Evolutionary conservation across 2,888 invertebrate species (phyloP), one percentile per base, ranked within the genome.

Genomic region (Drosophila nigritarsus): DNA sequence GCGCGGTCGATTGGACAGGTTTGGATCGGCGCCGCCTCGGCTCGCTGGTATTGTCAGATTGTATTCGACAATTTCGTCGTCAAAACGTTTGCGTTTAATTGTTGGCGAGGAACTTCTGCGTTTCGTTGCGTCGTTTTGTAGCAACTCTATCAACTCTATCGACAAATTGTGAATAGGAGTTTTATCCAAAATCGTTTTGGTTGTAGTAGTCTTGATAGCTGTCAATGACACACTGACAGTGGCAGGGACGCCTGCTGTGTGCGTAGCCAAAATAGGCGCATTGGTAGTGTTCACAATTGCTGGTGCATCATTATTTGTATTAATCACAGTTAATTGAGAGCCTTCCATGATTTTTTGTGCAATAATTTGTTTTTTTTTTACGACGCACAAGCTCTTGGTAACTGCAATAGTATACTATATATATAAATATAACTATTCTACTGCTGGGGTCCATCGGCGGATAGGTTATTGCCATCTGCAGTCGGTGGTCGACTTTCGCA

Each of bases 31-130:
- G 9, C 90, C 89, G 8, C 91, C 64, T 45, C 87, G 90, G 32
- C 82, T 91, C n/a, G 75, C 75, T 42, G 95, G 95, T 83, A 95
- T 93, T 58, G 96, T 95, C 68, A 97, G 93, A 92, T 97, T 97
- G 81, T 97, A 98, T 66, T 99, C 99, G 0, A 99, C 99, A 67
- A 99, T 94, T 93, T 99, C 99, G 94, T 99, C 99, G 92, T 99
- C 99, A 93, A 99, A 99, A 85, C 98, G 97, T 87, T 97, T 96
- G 0, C 99, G 95, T 93, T 99, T 99, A 87, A 99, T 99, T 2
- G 98, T 98, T 68, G 99, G 95, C 34, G 97, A 98, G 15, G 98
- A 98, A 92, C 98, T 93, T 72, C 93, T 83, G 7, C 93, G 91
- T 49, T 93, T 93, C 55, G 75, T 55, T 89, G 92, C 72, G 77